Evolutionary conservation across 2,888 invertebrate species (phyloP), one percentile per base, ranked within the genome.

Genomic region (Cheilosia grossa): DNA sequence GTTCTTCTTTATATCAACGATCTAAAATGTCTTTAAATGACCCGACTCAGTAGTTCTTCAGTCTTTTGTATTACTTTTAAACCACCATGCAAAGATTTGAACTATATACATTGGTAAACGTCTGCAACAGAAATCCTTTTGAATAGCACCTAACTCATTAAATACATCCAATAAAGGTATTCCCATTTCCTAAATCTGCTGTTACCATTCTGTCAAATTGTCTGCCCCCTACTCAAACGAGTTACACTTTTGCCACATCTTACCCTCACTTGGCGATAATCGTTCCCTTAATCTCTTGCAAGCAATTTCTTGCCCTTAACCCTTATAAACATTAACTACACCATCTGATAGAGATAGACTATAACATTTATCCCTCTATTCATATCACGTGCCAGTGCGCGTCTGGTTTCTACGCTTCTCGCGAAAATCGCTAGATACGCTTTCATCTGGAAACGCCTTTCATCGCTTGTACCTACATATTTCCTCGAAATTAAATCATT

Each of bases 401-500:
- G 21, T 21, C 9, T 33, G 17, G 37, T 37, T 27, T 21, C 17
- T 58, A n/a, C 13, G 27, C 5, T 61, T 51, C 73, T 54, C 13
- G n/a, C 19, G 27, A 56, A 74, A 74, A 40, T 56, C 63, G 74
- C 63, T 64, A 74, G 56, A 47, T 47, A 47, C 19, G 74, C 54
- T 64, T 64, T 56, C 74, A 58, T 19, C 24, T 58, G 30, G 66
- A 64, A 75, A 49, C 51, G 56, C 58, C 75, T 66, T 51, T 58
- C 58, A 66, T 66, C 51, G 56, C 40, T 30, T 30, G 30, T 9
- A 30, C 30, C 1, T 47, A 64, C 21, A 15, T n/a, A 33, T 30
- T 49, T 47, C n/a, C 30, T 40, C 10, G 4, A 64, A 72, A 79
- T 72, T 70, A 70, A 79, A 70, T 79, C 70, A 70, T 72, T 79